Percentiles rank a stretch among this genome's conserved stretches.
These are phyloP conservation scores for Phyllotis vaccarum DNA, from an alignment of 2,797 vertebrate species.

Conservation along the genomic window DNA sequence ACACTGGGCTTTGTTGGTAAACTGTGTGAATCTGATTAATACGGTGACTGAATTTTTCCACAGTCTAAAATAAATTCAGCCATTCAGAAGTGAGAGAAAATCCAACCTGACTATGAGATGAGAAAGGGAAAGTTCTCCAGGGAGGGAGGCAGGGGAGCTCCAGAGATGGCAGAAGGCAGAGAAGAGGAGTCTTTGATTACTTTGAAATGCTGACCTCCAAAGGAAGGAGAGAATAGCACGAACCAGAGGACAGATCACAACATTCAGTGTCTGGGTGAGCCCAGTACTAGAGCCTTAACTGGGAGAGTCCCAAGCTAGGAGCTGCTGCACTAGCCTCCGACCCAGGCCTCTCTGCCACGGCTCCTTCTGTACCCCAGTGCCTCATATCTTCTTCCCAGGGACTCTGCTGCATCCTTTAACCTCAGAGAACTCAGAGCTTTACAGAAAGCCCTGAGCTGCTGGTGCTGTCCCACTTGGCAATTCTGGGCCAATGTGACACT, in stretches of 20 bases:
- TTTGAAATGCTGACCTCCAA: not conserved
- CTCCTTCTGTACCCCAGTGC: not conserved
- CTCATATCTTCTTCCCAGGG: not conserved
- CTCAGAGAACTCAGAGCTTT: not conserved
- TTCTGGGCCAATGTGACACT: not conserved
- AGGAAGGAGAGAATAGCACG: not conserved
- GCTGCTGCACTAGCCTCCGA: not conserved
- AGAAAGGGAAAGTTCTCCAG: not conserved
- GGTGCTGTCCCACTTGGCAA: not conserved
- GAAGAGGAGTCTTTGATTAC: not conserved
- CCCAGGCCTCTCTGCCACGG: not conserved
- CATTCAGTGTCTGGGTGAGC: not conserved
- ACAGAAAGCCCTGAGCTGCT: not conserved
- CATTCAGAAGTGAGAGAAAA: not conserved
- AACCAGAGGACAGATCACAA: not conserved
- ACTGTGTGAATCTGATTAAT: not conserved
- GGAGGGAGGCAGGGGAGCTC: accelerated
- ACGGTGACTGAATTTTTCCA: not conserved
- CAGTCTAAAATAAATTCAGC: not conserved
- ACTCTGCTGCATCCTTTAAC: not conserved
- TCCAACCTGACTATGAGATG: accelerated
- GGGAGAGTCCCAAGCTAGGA: not conserved
- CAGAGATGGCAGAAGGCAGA: not conserved
- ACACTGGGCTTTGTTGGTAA: not conserved
- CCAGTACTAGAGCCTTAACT: not conserved